Percentiles rank a stretch among this genome's conserved stretches.
Evolutionary conservation across 2,888 invertebrate genomes (phyloP).

Genomic region (Nomada goodeniana): DNA sequence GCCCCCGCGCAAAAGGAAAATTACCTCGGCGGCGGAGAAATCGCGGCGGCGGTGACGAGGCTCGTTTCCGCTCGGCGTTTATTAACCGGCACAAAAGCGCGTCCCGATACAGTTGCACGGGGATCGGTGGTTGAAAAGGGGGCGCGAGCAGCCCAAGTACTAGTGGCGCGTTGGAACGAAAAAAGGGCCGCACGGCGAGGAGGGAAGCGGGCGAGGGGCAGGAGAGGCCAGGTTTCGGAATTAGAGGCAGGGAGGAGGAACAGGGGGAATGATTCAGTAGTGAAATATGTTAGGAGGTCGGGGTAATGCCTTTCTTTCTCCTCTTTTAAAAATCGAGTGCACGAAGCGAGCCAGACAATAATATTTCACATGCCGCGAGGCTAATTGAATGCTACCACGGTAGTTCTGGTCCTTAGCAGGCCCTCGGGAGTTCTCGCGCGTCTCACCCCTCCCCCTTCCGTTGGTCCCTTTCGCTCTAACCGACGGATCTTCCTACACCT

Average conservation of each 20-base stretch:
- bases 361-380: constrained; percentile 82
- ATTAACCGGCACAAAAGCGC: too few relatives aligned
- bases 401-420: constrained; percentile 79
- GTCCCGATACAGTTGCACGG: too few relatives aligned
- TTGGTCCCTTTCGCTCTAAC: constrained; percentile 39
- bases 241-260: constrained; percentile 4
- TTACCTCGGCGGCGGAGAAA: neutral
- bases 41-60: neutral
- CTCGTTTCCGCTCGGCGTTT: neutral
- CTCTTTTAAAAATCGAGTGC: constrained; percentile 75
- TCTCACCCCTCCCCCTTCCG: constrained; percentile 31
- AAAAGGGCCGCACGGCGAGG: neutral
- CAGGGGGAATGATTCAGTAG: constrained; percentile 72
- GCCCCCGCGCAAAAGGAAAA: neutral
- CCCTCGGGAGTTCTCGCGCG: constrained; percentile 65
- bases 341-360: constrained; percentile 75
- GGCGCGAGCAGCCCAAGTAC: neutral
- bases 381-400: constrained; percentile 84
- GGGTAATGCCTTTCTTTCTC: constrained; percentile 73
- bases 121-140: neutral
- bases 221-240: neutral
- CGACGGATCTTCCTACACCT: constrained; percentile 34
- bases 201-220: neutral
- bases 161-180: neutral
- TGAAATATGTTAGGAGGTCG: constrained; percentile 76